These are phyloP conservation scores for Ammospiza maritima DNA, from an alignment of 2,797 vertebrate species.

Conservation along the genomic window DNA sequence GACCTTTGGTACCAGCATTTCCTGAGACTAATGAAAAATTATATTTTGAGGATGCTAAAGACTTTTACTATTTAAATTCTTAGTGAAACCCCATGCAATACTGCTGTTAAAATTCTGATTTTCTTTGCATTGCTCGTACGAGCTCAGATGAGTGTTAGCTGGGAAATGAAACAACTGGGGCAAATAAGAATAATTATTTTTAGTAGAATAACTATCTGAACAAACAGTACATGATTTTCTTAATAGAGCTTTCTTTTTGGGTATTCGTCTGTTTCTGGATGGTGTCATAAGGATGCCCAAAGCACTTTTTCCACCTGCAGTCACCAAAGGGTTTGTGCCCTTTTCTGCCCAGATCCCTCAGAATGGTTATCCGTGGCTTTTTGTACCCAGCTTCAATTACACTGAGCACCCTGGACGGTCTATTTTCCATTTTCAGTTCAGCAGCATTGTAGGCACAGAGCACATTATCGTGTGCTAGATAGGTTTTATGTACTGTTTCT, in stretches of 20 bases:
- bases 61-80: neutral
- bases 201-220: neutral
- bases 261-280: neutral
- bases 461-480: neutral
- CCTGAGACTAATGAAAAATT: neutral
- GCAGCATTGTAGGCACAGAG: neutral
- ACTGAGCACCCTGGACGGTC: neutral
- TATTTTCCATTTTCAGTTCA: neutral
- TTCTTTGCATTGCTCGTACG: neutral
- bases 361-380: neutral
- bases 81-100: neutral
- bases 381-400: neutral
- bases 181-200: neutral
- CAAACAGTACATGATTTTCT: neutral
- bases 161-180: neutral
- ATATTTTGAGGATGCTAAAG: neutral
- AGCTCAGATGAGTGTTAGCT: neutral
- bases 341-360: neutral
- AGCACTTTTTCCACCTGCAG: neutral
- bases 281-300: neutral
- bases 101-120: neutral
- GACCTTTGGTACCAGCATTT: neutral
- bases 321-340: neutral
- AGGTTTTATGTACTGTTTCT: neutral
- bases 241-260: neutral